A percentile compares a stretch with the other conserved stretches of the same genome.
These are phyloP conservation scores for Acrocephalus kingi DNA, from an alignment of 2,113 vertebrate species.

Conservation along the genomic window DNA sequence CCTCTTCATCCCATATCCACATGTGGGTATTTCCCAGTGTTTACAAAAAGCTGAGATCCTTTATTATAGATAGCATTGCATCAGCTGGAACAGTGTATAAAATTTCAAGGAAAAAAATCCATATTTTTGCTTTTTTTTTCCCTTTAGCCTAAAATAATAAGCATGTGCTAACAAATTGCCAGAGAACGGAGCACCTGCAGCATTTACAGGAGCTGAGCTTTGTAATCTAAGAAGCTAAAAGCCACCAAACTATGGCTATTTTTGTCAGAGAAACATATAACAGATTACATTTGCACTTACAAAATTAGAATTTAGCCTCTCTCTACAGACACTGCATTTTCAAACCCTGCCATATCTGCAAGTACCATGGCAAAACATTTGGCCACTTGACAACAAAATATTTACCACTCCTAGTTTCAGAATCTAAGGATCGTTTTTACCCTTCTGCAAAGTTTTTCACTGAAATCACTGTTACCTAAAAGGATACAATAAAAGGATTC, in stretches of 20 bases:
- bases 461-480: neutral
- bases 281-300: neutral
- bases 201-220: neutral
- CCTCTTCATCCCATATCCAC: neutral
- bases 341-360: neutral
- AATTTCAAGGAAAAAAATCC: neutral
- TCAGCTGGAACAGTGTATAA: neutral
- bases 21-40: neutral
- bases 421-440: neutral
- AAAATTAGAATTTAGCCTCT: neutral
- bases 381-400: neutral
- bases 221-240: neutral
- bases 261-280: neutral
- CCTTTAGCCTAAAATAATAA: neutral
- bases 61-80: neutral
- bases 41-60: neutral
- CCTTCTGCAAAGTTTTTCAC: neutral
- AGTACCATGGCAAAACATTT: neutral
- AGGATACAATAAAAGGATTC: neutral
- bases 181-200: neutral
- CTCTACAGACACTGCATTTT: rapidly evolving
- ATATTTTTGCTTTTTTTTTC: neutral
- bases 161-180: neutral
- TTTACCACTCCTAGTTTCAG: neutral
- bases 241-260: neutral